Evolutionary conservation across 30 jellyfish, hydroid and myxozoan species (phyloP).

Genomic region (Turritopsis dohrnii): DNA sequence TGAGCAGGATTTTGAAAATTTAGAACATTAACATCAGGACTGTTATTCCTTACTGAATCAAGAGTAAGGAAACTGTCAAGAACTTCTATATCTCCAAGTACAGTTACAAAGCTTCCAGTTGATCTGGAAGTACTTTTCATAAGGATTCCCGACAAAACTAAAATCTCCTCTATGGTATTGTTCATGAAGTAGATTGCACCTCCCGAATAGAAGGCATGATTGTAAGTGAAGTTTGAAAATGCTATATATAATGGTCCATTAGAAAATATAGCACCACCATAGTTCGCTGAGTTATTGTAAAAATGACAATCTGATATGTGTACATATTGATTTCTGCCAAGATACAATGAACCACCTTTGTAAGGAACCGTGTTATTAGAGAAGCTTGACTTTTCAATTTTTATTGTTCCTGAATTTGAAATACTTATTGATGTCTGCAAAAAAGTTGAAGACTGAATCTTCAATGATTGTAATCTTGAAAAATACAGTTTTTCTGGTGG

Average conservation of each 20-base stretch:
- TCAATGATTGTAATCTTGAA: background rate
- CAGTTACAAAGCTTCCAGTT: background rate
- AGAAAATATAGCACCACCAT: background rate
- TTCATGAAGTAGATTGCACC: background rate
- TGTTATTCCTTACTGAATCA: background rate
- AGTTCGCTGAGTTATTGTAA: background rate
- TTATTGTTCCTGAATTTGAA: background rate
- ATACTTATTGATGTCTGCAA: background rate
- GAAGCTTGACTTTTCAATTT: background rate
- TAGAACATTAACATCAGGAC: background rate
- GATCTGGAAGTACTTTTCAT: background rate
- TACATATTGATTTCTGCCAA: background rate
- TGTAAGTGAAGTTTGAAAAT: background rate
- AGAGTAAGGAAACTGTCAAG: background rate
- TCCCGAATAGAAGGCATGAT: background rate
- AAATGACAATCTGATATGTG: background rate
- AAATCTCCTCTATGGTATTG: background rate
- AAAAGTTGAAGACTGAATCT: background rate
- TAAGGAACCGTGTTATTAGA: background rate
- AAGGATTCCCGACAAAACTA: background rate
- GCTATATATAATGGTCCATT: background rate
- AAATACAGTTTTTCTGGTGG: background rate
- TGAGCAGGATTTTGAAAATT: background rate
- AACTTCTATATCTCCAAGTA: background rate
- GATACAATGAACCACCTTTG: background rate